phyloP scores from a whole-genome alignment of 2,797 vertebrate genomes.

The Malurus splendens region DNA sequence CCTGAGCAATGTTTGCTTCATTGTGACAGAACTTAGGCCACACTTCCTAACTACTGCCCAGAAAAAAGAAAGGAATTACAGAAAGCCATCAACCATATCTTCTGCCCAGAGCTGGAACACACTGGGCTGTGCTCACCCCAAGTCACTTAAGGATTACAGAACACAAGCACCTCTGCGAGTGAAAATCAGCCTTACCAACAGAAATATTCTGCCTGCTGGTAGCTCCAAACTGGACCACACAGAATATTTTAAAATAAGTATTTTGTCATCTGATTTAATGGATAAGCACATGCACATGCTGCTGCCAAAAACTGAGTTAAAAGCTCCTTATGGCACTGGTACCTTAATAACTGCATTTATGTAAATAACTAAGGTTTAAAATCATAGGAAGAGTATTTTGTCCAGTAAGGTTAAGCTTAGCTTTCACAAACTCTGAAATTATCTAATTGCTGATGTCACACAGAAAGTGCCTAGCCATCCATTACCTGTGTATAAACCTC shows the following conservation, averaged over 20 bases:
- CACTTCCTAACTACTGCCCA: background rate
- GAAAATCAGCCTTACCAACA: background rate
- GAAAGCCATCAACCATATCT: background rate
- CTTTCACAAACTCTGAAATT: background rate
- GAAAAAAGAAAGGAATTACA: background rate
- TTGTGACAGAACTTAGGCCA: background rate
- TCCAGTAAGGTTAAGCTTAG: background rate
- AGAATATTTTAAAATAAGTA: background rate
- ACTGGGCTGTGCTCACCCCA: background rate
- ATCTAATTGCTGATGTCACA: background rate
- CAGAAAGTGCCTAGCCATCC: background rate
- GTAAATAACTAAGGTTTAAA: background rate
- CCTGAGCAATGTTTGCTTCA: background rate
- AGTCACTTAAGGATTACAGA: background rate
- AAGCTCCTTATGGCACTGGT: background rate
- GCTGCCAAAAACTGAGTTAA: background rate
- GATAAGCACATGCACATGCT: background rate
- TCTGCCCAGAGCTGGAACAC: background rate
- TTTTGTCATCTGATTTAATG: background rate
- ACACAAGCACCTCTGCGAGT: background rate
- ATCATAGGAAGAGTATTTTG: background rate
- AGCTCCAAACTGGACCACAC: background rate
- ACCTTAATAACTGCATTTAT: background rate
- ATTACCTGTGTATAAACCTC: background rate
- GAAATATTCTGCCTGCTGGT: background rate